Evolutionary conservation across 2,113 vertebrate genomes (phyloP).

Genomic region (Nyctereutes procyonoides): DNA sequence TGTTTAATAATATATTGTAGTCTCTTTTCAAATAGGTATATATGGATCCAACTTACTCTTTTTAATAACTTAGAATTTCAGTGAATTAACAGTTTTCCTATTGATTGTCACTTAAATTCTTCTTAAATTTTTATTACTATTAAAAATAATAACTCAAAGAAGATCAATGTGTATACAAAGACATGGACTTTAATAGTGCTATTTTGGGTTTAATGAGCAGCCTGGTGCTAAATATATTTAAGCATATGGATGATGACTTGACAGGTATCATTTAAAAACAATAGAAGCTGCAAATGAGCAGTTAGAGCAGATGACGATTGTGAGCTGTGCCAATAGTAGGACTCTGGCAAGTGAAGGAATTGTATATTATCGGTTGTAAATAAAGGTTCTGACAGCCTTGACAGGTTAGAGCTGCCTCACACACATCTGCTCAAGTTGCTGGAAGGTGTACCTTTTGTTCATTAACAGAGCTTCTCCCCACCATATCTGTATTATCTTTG

Average conservation of each 20-base stretch:
- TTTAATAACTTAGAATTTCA: slow-evolving; percentile 34
- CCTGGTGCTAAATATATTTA: not conserved
- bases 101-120: not conserved
- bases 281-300: not conserved
- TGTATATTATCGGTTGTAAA: not conserved
- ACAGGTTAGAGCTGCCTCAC: not conserved
- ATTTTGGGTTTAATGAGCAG: not conserved
- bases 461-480: not conserved
- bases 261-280: not conserved
- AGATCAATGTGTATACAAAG: not conserved
- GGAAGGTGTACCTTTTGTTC: not conserved
- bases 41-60: not conserved
- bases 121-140: not conserved
- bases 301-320: not conserved
- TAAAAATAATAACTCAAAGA: not conserved
- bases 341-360: not conserved
- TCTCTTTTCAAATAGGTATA: not conserved
- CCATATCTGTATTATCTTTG: not conserved
- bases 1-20: not conserved
- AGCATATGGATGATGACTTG: not conserved
- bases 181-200: not conserved
- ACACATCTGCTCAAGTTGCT: not conserved
- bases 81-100: not conserved
- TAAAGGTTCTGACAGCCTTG: not conserved
- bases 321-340: not conserved